Percentiles rank a stretch among this genome's conserved stretches.
phyloP scores from a whole-genome alignment of 1,140 invertebrate genomes.

The Gonatopus flavifemur region DNA sequence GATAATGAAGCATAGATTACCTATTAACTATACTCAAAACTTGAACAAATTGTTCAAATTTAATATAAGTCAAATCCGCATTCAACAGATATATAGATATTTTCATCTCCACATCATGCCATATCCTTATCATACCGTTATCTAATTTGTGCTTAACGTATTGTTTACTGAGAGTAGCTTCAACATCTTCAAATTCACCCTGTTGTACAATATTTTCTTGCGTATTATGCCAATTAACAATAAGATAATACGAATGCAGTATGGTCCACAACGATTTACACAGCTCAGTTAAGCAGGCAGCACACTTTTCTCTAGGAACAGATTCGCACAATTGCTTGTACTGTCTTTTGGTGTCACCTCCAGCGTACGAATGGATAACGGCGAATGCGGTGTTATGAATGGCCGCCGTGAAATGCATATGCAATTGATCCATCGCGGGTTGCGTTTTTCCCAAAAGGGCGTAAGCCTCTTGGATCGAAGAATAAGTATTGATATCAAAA shows the following conservation, averaged over 20 bases:
- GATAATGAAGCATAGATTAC: conserved; percentile 36
- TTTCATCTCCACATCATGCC: conserved; percentile 94
- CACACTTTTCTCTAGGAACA: conserved; percentile 75
- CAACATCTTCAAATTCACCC: conserved; percentile 55
- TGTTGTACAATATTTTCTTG: conserved; percentile 52
- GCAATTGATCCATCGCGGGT: conserved; percentile 89
- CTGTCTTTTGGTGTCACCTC: conserved; percentile 71
- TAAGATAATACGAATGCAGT: conserved; percentile 78
- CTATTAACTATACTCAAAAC: conserved; percentile 85
- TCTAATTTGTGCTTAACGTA: conserved; percentile 89
- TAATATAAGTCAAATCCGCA: conserved; percentile 78
- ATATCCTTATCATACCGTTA: conserved; percentile 81
- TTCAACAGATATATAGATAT: conserved; percentile 77
- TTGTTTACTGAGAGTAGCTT: conserved; percentile 69
- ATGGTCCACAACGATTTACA: conserved; percentile 84
- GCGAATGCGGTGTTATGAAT: conserved; percentile 87
- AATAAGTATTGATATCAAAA: conserved; percentile 74
- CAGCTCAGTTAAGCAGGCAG: conserved; percentile 77
- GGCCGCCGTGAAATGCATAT: conserved; percentile 93
- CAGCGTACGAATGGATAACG: conserved; percentile 72
- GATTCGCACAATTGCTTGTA: conserved; percentile 79
- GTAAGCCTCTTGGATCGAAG: conserved; percentile 84
- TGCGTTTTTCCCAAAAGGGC: conserved; percentile 82
- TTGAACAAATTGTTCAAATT: conserved; percentile 94
- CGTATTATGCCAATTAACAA: conserved; percentile 77